A percentile compares a stretch with the other conserved stretches of the same genome.
These are phyloP conservation scores for Drosophila pseudotakahashii DNA, from an alignment of 2,888 invertebrate species.

Conservation along the genomic window DNA sequence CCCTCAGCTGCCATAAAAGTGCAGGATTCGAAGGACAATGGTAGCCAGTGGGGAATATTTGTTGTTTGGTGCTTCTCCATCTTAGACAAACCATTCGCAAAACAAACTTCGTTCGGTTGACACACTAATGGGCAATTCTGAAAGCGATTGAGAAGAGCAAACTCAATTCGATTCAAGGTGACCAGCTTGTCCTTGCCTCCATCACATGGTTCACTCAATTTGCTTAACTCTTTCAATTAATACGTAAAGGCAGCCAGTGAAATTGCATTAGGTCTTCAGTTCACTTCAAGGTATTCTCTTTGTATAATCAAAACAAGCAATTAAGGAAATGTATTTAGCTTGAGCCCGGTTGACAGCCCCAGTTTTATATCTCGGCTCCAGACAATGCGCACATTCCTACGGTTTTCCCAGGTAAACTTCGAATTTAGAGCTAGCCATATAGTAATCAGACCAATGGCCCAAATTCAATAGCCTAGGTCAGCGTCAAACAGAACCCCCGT, in stretches of 20 bases:
- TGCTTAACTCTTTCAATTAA: constrained; percentile 30
- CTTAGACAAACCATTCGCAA: not conserved
- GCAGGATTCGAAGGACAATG: constrained; percentile 5
- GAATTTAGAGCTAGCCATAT: constrained; percentile 22
- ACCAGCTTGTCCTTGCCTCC: constrained; percentile 8
- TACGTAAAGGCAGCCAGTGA: not conserved
- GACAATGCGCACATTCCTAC: constrained; percentile 6
- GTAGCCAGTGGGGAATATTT: not conserved
- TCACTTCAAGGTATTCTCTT: not conserved
- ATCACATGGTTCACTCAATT: constrained; percentile 6
- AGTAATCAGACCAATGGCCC: constrained; percentile 37
- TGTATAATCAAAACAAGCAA: constrained; percentile 6
- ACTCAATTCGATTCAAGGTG: constrained; percentile 28
- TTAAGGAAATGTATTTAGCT: not conserved
- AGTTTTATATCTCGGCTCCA: not conserved
- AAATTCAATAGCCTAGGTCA: constrained; percentile 63
- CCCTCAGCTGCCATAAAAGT: not conserved
- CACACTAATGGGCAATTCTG: not conserved
- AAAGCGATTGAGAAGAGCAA: constrained; percentile 4
- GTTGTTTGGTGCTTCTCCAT: not conserved
- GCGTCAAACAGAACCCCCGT: constrained; percentile 54
- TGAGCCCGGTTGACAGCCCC: not conserved
- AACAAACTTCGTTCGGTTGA: not conserved
- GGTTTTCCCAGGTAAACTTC: constrained; percentile 19
- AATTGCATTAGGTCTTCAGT: constrained; percentile 1